A percentile compares a stretch with the other conserved stretches of the same genome.
phyloP scores from a whole-genome alignment of 2,888 invertebrate species.

The Nemotelus pantherinus region DNA sequence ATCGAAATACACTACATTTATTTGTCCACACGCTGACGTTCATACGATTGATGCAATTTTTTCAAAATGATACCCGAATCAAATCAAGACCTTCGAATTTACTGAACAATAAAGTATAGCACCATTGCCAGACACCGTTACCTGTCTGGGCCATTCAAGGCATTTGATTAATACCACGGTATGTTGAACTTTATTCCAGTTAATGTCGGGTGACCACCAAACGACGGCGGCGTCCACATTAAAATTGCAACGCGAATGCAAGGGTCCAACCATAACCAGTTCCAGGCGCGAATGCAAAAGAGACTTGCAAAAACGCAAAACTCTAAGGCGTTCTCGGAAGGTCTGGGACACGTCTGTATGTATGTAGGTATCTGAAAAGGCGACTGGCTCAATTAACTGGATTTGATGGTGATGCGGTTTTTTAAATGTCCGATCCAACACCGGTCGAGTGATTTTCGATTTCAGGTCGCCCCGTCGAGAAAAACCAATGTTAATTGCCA shows the following conservation, averaged over 20 bases:
- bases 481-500: too few relatives aligned
- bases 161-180: slow-evolving; percentile 25
- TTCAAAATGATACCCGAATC: neutral
- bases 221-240: neutral
- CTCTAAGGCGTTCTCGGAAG: slow-evolving; percentile 20
- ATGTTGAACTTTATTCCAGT: slow-evolving; percentile 10
- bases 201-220: neutral
- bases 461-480: neutral
- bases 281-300: neutral
- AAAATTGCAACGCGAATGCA: neutral
- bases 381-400: neutral
- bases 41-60: too few relatives aligned
- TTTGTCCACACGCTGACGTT: too few relatives aligned
- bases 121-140: slow-evolving; percentile 16
- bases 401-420: neutral
- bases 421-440: neutral
- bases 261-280: slow-evolving; percentile 21
- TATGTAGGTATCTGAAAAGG: neutral
- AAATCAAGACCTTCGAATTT: neutral
- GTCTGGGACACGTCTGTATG: neutral
- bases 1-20: too few relatives aligned
- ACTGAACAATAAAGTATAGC: neutral
- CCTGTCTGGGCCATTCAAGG: slow-evolving; percentile 6
- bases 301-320: neutral
- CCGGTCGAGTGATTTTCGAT: too few relatives aligned